phyloP scores from a whole-genome alignment of 2,888 invertebrate genomes.

The Trachelus tabidus region DNA sequence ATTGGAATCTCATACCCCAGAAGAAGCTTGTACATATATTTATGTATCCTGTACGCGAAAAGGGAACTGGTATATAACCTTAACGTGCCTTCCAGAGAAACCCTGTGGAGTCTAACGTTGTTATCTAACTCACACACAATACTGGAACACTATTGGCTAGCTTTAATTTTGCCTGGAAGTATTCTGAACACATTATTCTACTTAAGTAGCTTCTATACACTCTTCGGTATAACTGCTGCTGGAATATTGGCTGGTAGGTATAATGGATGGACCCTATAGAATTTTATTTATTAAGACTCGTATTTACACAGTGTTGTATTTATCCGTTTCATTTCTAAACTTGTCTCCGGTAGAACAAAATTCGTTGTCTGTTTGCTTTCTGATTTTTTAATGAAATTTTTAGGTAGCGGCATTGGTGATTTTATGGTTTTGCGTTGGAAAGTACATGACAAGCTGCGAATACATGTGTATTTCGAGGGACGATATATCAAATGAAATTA shows the following conservation, averaged over 20 bases:
- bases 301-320: background rate
- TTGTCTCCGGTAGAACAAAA: too few relatives aligned
- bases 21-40: background rate
- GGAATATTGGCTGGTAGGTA: background rate
- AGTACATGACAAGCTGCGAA: background rate
- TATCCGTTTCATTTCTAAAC: too few relatives aligned
- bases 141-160: background rate
- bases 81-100: background rate
- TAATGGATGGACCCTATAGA: background rate
- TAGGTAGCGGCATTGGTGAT: background rate
- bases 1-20: background rate
- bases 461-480: background rate
- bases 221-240: background rate
- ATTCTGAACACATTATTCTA: background rate
- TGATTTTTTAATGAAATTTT: too few relatives aligned
- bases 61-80: background rate
- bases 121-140: background rate
- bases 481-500: background rate
- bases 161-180: background rate
- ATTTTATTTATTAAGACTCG: background rate
- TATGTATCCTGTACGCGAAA: background rate
- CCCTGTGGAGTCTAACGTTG: background rate
- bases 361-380: too few relatives aligned
- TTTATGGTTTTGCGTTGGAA: background rate
- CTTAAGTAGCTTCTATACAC: background rate